phyloP scores from a whole-genome alignment of 2,797 vertebrate genomes.

The Chelonia mydas region DNA sequence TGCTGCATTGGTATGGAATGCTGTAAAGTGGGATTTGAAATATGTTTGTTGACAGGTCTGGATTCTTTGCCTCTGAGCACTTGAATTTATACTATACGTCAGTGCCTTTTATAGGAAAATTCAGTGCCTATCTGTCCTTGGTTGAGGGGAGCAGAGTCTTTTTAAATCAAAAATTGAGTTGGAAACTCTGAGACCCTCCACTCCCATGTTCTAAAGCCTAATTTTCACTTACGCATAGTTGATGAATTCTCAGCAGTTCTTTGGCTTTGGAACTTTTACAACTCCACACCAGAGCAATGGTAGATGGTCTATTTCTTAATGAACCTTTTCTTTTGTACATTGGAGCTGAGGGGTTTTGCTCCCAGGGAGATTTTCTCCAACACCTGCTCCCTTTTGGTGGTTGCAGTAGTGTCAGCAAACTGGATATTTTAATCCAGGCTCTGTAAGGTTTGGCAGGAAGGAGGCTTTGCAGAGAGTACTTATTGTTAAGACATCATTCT shows the following conservation, averaged over 20 bases:
- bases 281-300: neutral
- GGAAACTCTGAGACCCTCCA: constrained; percentile 1
- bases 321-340: neutral
- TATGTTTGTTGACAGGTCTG: neutral
- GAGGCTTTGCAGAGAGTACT: neutral
- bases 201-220: constrained; percentile 1
- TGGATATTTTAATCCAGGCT: neutral
- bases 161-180: constrained; percentile 8
- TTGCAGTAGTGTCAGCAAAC: neutral
- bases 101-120: neutral
- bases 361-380: constrained; percentile 28
- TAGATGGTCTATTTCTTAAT: constrained; percentile 71
- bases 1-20: neutral
- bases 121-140: neutral
- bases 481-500: neutral
- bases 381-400: constrained; percentile 24
- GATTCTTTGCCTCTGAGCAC: neutral
- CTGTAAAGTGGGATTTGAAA: neutral
- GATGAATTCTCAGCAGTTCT: constrained; percentile 23
- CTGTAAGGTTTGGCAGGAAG: neutral
- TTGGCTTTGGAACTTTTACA: constrained; percentile 32
- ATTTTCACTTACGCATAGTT: constrained; percentile 34
- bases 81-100: neutral
- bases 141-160: neutral
- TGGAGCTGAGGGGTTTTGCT: constrained; percentile 44